Conservation (phyloP, 2,888 invertebrate species). For the Adelognathus sp. region DNA sequence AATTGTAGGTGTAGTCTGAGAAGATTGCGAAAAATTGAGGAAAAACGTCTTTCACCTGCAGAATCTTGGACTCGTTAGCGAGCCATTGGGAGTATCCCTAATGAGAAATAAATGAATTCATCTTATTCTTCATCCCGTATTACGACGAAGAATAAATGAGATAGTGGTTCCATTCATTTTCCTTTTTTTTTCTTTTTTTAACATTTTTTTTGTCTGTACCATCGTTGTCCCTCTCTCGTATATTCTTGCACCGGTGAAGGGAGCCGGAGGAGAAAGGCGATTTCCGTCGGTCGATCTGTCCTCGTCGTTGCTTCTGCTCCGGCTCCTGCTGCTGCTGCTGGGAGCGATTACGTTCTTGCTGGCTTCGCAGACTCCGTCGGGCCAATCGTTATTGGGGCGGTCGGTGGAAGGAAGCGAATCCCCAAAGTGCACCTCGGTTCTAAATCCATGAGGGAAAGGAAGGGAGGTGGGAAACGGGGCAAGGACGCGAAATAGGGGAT, state of each 20-base stretch:
- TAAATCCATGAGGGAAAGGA: constrained; percentile 66
- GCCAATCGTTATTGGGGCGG: constrained; percentile 59
- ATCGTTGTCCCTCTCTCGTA: constrained; percentile 17
- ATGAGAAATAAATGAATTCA: constrained; percentile 24
- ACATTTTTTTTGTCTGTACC: background rate
- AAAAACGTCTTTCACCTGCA: background rate
- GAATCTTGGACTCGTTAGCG: background rate
- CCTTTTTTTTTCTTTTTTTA: constrained; percentile 9
- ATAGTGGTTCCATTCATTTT: constrained; percentile 20
- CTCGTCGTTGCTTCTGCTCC: constrained; percentile 34
- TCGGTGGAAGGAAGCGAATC: constrained; percentile 64
- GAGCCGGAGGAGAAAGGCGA: constrained; percentile 45
- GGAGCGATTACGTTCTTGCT: constrained; percentile 68
- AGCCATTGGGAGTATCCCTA: background rate
- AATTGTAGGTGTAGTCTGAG: no score
- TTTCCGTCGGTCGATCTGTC: constrained; percentile 57
- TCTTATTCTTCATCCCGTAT: background rate
- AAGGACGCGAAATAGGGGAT: constrained; percentile 35
- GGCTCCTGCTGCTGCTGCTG: constrained; percentile 55
- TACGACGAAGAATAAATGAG: constrained; percentile 1
- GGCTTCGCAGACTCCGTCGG: constrained; percentile 66
- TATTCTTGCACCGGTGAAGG: constrained; percentile 55
- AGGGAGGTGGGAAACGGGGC: constrained; percentile 33
- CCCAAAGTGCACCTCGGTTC: constrained; percentile 72
- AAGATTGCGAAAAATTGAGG: background rate